Conservation (phyloP, 2,113 vertebrate species). For the Cyanistes caeruleus region DNA sequence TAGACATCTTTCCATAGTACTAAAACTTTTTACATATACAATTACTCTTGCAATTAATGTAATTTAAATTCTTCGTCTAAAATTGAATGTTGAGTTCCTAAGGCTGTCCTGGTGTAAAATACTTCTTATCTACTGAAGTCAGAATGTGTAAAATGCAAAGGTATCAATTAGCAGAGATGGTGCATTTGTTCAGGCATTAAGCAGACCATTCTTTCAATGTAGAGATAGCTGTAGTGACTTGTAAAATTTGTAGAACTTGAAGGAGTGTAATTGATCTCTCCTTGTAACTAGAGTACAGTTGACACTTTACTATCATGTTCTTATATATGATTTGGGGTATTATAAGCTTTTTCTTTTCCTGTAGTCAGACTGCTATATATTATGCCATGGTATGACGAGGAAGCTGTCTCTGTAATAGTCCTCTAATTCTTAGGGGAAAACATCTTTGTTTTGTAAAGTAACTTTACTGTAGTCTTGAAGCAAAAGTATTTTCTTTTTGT, state of each 20-base stretch:
- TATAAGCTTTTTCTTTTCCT: background rate
- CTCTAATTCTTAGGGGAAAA: background rate
- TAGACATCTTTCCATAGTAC: background rate
- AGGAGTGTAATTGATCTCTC: background rate
- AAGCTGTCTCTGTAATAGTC: background rate
- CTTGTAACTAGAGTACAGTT: background rate
- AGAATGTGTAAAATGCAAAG: background rate
- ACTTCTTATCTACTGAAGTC: background rate
- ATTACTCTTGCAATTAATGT: background rate
- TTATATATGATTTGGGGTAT: background rate
- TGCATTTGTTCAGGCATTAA: background rate
- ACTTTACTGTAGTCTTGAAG: background rate
- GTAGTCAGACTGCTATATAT: background rate
- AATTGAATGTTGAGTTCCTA: background rate
- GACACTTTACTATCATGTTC: background rate
- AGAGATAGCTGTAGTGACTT: background rate
- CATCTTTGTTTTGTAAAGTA: background rate
- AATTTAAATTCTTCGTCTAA: background rate
- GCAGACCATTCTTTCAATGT: background rate
- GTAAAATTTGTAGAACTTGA: background rate
- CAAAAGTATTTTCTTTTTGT: background rate
- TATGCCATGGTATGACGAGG: background rate
- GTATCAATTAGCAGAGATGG: background rate
- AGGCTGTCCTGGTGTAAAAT: background rate
- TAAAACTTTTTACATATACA: background rate